phyloP scores from a whole-genome alignment of 2,113 vertebrate species.

The Galemys pyrenaicus region DNA sequence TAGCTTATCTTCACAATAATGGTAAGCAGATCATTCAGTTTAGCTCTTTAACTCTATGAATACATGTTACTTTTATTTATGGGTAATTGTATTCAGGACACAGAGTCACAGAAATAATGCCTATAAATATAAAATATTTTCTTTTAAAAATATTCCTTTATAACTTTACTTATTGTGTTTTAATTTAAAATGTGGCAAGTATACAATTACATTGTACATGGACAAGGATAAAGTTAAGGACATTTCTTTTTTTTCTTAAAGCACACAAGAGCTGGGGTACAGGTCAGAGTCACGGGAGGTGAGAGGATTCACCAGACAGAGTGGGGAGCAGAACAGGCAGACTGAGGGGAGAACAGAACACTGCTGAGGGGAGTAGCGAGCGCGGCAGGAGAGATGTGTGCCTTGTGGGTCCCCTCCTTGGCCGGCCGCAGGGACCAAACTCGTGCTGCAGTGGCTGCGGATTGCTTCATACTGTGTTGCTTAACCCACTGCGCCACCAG shows the following conservation, averaged over 20 bases:
- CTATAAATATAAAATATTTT: not conserved
- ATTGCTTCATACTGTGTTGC: no score
- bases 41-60: not conserved
- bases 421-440: no score
- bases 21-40: constrained; percentile 77
- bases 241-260: constrained; percentile 27
- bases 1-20: constrained; percentile 89
- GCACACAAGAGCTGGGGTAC: no score
- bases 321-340: no score
- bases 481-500: no score
- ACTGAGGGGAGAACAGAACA: no score
- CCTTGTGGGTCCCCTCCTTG: no score
- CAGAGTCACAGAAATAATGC: not conserved
- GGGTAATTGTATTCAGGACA: not conserved
- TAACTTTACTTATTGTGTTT: constrained; percentile 9
- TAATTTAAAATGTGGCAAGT: constrained; percentile 42
- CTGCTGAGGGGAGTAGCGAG: no score
- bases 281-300: no score
- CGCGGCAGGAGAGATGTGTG: no score
- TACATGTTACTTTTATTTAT: constrained; percentile 21
- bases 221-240: not conserved
- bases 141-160: not conserved
- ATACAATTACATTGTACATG: not conserved
- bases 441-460: no score
- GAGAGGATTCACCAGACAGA: no score